These are phyloP conservation scores for Acomys russatus DNA, from an alignment of 2,797 vertebrate genomes.

Conservation along the genomic window DNA sequence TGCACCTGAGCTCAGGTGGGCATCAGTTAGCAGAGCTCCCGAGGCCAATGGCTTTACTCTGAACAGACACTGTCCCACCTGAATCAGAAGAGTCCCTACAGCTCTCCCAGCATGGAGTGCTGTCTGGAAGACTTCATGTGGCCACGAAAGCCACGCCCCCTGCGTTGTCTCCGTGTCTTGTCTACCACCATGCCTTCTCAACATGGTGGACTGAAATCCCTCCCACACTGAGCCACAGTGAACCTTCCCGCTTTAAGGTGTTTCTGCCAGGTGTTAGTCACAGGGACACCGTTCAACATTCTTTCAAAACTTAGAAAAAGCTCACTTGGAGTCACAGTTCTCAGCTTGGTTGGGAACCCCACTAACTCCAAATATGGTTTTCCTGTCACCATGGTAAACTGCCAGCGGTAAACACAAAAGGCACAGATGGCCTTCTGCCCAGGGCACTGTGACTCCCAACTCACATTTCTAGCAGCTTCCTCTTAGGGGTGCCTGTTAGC, in stretches of 20 bases:
- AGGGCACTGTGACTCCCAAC: neutral
- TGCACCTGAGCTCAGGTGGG: no score
- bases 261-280: neutral
- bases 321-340: neutral
- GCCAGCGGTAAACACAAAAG: neutral
- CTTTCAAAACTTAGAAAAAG: neutral
- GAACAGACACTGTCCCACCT: no score
- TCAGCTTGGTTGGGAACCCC: neutral
- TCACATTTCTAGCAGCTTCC: neutral
- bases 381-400: neutral
- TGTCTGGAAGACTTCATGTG: neutral
- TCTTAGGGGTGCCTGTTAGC: neutral
- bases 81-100: neutral
- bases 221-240: neutral
- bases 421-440: accelerated
- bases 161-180: neutral
- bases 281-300: no score
- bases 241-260: no score
- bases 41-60: neutral
- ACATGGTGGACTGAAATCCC: neutral
- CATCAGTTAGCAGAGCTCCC: accelerated
- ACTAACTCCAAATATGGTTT: neutral
- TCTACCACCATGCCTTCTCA: neutral
- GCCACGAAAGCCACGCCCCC: neutral
- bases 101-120: neutral